Base-by-base conservation (phyloP, 2,113 vertebrate species). In the Limanda limanda region DNA sequence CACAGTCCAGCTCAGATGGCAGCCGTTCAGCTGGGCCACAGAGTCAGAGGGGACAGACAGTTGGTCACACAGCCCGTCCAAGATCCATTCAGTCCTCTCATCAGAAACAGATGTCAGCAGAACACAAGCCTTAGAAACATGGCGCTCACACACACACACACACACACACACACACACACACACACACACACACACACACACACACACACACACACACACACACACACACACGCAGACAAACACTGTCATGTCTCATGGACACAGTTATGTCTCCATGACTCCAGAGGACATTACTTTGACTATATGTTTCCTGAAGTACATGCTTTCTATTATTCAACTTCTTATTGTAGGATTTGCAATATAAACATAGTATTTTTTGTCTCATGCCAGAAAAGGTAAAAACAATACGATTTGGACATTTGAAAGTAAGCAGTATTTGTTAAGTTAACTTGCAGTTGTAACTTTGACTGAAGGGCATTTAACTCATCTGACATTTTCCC, bases 101-200 rank as follows among this genome's bases (percentile, higher is more conserved):
- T 74, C 86, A 82, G 68, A 81, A 90, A 79, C 86, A 86, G 82
- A 90, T 85, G 84, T 86, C 77, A 80, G 79, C 77, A 80, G 79
- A 71, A 68, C 52, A 70, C 61, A 63, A 61, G 12, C 54, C 35
- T 57, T 24, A 20, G 45, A 67, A 18, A 57, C 54, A 15, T 10
- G 35, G 35, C 9, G 35, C 9, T 8, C 15, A 24, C 47, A 18
- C 20, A 4, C 21, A 15, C 47, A 45, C 62, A 23, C 69, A 31
- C 61, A 55, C 58, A 31, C 66, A 45, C 58, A 37, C 66, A 64
- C 42, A 68, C 68, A 56, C 76, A 61, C 61, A 74, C 58, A 72
- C 31, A 54, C 42, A 58, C 23, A 40, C 48, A 67, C 48, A 56
- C 35, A 20, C n/a, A n/a, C 25, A 24, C 14, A 24, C 52, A 18